Evolutionary conservation across 2,113 vertebrate species (phyloP).

Genomic region (Silurus asotus): DNA sequence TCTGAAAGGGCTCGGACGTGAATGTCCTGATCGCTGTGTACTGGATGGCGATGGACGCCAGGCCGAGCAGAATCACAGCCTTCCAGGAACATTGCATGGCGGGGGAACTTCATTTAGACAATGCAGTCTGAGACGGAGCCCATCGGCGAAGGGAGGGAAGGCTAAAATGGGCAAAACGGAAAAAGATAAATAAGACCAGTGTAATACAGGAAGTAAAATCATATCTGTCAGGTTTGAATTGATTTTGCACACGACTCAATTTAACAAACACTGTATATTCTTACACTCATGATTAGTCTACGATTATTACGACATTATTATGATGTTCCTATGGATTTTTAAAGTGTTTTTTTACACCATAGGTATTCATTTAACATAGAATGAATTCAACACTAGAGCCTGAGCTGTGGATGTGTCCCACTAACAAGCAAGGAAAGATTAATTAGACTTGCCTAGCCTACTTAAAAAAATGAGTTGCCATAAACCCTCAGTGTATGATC

Average conservation of each 20-base stretch:
- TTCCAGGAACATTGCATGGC: conserved; percentile 97
- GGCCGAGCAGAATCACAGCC: conserved; percentile 88
- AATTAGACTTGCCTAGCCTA: conserved; percentile 15
- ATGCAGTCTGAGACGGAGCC: conserved; percentile 45
- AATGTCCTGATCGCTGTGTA: conserved; percentile 92
- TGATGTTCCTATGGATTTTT: not conserved
- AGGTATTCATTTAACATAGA: not conserved
- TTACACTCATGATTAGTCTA: not conserved
- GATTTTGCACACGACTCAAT: not conserved
- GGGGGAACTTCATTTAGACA: conserved; percentile 79
- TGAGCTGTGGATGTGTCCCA: not conserved
- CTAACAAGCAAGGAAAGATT: conserved; percentile 12
- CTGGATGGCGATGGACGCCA: conserved; percentile 91
- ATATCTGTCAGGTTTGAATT: not conserved
- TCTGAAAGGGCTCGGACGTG: conserved; percentile 82
- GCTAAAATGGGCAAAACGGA: not conserved
- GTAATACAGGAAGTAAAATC: not conserved
- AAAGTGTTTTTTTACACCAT: not conserved
- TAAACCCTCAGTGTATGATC: not conserved
- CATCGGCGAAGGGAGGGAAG: conserved; percentile 45
- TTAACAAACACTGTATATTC: not conserved
- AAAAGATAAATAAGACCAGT: not conserved
- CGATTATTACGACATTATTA: not conserved
- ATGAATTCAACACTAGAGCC: not conserved
- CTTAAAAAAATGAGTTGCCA: not conserved